phyloP scores from a whole-genome alignment of 2,113 vertebrate species.

The Laticauda laticaudata region DNA sequence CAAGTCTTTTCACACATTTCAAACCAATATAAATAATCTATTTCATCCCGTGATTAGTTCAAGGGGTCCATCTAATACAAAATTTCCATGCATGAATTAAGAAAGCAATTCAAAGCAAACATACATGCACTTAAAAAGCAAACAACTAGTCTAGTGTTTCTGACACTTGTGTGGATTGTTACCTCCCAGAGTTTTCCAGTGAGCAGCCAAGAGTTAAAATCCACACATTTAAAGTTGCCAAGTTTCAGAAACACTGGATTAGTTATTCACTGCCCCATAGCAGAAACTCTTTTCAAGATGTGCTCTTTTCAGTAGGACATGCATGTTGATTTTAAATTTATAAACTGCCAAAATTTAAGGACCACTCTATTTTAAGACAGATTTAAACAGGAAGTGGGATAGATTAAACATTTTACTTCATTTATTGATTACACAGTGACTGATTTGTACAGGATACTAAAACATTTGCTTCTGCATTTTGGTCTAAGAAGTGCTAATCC shows the following conservation, averaged over 20 bases:
- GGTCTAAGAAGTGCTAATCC: not conserved
- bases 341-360: not conserved
- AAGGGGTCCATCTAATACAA: conserved; percentile 65
- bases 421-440: not conserved
- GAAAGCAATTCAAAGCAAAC: conserved; percentile 51
- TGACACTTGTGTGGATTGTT: not conserved
- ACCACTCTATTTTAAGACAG: not conserved
- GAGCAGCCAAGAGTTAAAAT: not conserved
- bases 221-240: not conserved
- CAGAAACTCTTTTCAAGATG: conserved; percentile 35
- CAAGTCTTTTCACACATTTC: not conserved
- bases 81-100: conserved; percentile 58
- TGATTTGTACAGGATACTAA: not conserved
- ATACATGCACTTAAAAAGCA: not conserved
- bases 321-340: not conserved
- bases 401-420: not conserved
- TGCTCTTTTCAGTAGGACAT: not conserved
- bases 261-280: conserved; percentile 34
- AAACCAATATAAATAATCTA: conserved; percentile 42
- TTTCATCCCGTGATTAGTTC: conserved; percentile 15
- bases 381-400: not conserved
- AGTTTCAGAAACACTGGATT: not conserved
- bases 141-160: conserved; percentile 13
- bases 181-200: not conserved
- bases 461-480: not conserved